A percentile compares a stretch with the other conserved stretches of the same genome.
phyloP scores from a whole-genome alignment of 2,797 vertebrate genomes.

The Paguma larvata region DNA sequence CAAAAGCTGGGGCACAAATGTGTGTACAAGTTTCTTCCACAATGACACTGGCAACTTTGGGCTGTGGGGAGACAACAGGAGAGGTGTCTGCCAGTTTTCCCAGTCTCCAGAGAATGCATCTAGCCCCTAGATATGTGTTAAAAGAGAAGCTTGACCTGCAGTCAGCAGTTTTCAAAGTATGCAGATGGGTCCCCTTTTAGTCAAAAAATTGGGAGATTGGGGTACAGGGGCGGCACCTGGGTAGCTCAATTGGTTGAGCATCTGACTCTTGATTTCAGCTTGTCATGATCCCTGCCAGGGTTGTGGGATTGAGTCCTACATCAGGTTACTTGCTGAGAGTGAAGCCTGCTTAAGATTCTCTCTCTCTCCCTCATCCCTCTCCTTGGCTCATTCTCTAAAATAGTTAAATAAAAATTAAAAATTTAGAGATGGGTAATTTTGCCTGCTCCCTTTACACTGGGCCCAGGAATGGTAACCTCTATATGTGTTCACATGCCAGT shows the following conservation, averaged over 20 bases:
- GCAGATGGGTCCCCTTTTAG: background rate
- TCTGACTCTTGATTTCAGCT: no score
- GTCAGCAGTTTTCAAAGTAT: background rate
- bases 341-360: no score
- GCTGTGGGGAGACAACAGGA: background rate
- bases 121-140: background rate
- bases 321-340: no score
- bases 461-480: background rate
- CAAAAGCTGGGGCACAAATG: background rate
- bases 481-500: no score
- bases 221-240: no score
- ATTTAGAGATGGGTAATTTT: background rate
- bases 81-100: background rate
- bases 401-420: no score
- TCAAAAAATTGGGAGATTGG: background rate
- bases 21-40: background rate
- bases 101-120: background rate
- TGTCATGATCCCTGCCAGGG: no score
- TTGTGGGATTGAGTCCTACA: no score
- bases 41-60: background rate
- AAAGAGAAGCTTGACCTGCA: background rate
- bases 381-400: no score
- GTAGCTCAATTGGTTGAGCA: no score
- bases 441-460: background rate
- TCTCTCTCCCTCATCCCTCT: no score